Evolutionary conservation across 2,113 vertebrate species (phyloP), one percentile per base, ranked within the genome.

Genomic region (Tyto alba): DNA sequence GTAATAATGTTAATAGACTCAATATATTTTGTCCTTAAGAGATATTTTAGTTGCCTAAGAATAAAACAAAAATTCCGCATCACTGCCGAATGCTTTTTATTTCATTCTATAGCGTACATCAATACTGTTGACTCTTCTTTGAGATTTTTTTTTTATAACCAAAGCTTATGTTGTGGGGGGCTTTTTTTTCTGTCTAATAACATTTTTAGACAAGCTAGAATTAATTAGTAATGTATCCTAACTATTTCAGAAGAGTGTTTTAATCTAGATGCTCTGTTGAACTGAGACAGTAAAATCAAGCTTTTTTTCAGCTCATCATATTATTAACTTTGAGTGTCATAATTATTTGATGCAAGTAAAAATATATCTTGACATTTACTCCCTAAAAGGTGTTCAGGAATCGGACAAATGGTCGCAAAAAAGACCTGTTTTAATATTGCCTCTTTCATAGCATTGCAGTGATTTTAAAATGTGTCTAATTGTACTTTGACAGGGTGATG

Each of bases 401-500:
- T 87, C 1, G 18, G 62, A 69, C 27, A 95, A 63, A 52, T 13
- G 13, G 40, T 43, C 15, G 38, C n/a, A 67, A 76, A 56, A 88
- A 69, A 45, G 2, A 22, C 43, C 48, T 9, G 16, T 95, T 97
- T 90, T 79, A 57, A 50, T 88, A 90, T 85, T 71, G 38, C 68
- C 62, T 36, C 16, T 32, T 88, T 84, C 22, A 13, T 18, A 57
- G 53, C n/a, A 10, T 29, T 13, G 62, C 47, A 59, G 27, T 26
- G 36, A 79, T 86, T 88, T 45, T 85, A 50, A 93, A 50, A 64
- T 66, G 9, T 84, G 27, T 81, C 56, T 95, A 92, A 96, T 92
- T 95, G 57, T 95, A 41, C 69, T 89, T 96, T 72, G 88, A 86
- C 73, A 88, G 38, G 38, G 67, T 95, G 57, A 85, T 89, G 67